Base-by-base conservation (phyloP, 1,140 invertebrate species). In the Drosophila eugracilis region DNA sequence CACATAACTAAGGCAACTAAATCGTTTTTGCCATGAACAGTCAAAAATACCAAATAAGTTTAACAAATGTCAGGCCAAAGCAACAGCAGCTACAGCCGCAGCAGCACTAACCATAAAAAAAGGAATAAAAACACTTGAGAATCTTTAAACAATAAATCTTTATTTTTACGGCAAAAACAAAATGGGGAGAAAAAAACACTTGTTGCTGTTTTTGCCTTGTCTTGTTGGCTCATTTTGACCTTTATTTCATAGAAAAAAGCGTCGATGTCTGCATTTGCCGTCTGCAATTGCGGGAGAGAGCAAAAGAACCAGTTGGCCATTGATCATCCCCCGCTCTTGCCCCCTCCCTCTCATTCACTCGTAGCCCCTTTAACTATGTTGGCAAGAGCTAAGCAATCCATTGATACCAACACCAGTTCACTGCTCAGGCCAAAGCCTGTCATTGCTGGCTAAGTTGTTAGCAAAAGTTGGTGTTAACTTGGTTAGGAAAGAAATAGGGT, bases 261-360 rank as follows among this genome's bases (percentile, higher is more conserved):
- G 48, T 19, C 79, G 67, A 86, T 80, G 69, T 86, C 81, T 86
- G 83, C 74, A 81, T 81, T 86, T 57, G 58, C 53, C 42, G 75
- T 73, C 69, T 78, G 75, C 67, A 59, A 47, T 73, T 73, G 79
- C 57, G 63, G 75, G 79, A 84, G 79, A 76, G 73, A 72, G 70
- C 54, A 77, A 77, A 57, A 77, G 81, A 86, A 85, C 81, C 81
- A 81, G 81, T 86, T 85, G 72, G 75, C 80, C 69, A 73, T 66
- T 66, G 59, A 77, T 81, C 78, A 67, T 83, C 75, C 52, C 55
- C 49, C 30, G 28, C 45, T 36, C 39, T 26, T 22, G 5, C n/a
- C 21, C 5, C 17, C 2, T n/a, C n/a, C 7, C 0, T 2, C 28
- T 12, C 28, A 10, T 30, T n/a, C 22, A 30, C n/a, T 28, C 17